Conservation (phyloP, 2,113 vertebrate genomes). For the Thryonomys swinderianus region DNA sequence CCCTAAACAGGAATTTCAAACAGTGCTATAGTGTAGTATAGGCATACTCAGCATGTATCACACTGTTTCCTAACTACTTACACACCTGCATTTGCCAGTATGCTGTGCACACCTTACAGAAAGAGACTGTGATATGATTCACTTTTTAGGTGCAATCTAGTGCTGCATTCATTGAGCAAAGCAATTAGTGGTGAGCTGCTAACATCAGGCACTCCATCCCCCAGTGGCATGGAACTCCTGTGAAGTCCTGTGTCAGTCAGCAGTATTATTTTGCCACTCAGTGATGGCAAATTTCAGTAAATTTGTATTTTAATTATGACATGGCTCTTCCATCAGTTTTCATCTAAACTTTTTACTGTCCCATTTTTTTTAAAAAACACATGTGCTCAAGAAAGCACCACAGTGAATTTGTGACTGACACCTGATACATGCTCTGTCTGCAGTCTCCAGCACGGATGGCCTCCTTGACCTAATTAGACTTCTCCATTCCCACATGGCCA, state of each 20-base stretch:
- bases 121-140: neutral
- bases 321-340: neutral
- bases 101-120: neutral
- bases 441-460: constrained; percentile 39
- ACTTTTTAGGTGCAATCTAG: neutral
- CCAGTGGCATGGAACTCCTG: neutral
- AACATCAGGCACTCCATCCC: neutral
- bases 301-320: constrained; percentile 20
- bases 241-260: neutral
- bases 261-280: neutral
- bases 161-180: neutral
- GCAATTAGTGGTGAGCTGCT: neutral
- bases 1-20: neutral
- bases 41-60: no score
- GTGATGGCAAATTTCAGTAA: neutral
- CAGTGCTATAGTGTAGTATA: no score
- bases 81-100: neutral
- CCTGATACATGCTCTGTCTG: constrained; percentile 35
- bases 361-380: neutral
- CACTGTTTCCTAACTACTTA: neutral
- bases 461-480: constrained; percentile 78
- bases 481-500: constrained; percentile 53
- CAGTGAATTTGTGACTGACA: constrained; percentile 36
- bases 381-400: neutral
- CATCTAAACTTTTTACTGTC: neutral